Percentiles rank a stretch among this genome's conserved stretches.
Conservation (phyloP, 2,797 vertebrate species). For the Enteromius unitaeniatus region DNA sequence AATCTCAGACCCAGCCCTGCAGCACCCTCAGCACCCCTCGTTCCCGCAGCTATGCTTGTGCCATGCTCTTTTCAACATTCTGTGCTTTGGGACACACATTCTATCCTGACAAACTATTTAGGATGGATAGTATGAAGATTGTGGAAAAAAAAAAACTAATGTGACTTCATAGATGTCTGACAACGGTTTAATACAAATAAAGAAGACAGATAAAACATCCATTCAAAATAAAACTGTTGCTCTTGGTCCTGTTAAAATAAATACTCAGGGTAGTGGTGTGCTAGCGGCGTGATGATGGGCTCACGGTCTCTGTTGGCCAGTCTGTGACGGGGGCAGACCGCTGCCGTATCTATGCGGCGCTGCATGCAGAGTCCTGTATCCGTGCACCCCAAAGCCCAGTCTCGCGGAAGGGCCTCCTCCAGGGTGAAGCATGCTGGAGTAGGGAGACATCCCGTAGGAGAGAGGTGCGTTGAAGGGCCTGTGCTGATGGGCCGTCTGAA, state of each 20-base stretch:
- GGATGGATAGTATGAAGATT: too few relatives aligned
- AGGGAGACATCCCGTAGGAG: constrained; percentile 79
- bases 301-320: background rate
- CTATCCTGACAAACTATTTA: too few relatives aligned
- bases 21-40: too few relatives aligned
- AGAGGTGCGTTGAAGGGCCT: constrained; percentile 84
- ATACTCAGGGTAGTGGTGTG: constrained; percentile 51
- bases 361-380: constrained; percentile 85
- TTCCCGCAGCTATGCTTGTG: too few relatives aligned
- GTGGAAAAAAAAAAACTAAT: background rate
- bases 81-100: too few relatives aligned
- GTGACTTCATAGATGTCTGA: constrained; percentile 9
- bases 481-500: constrained; percentile 78
- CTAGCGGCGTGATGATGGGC: background rate
- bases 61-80: too few relatives aligned
- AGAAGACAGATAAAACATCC: constrained; percentile 50
- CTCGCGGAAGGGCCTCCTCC: constrained; percentile 49
- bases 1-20: too few relatives aligned
- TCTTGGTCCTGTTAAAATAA: constrained; percentile 67
- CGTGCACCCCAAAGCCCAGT: constrained; percentile 70
- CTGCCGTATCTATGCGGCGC: constrained; percentile 79
- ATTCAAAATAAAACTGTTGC: constrained; percentile 33
- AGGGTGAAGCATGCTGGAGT: constrained; percentile 75
- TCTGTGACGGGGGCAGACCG: constrained; percentile 69
- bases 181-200: constrained; percentile 49